phyloP scores from a whole-genome alignment of 2,797 vertebrate genomes.

The Myiotriccus ornatus region DNA sequence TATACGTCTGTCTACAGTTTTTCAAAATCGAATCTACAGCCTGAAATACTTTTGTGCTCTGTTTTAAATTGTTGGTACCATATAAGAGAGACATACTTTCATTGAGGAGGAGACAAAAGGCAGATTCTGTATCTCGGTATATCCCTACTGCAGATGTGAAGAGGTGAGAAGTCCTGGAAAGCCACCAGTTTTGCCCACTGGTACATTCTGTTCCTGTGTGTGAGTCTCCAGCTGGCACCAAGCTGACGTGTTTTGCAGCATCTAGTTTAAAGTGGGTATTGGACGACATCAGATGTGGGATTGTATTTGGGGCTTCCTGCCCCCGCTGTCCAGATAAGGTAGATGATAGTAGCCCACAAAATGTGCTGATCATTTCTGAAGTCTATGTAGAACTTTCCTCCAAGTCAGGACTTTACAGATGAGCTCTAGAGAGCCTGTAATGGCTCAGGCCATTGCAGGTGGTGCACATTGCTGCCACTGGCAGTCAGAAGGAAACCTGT shows the following conservation, averaged over 20 bases:
- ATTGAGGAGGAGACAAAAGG: not conserved
- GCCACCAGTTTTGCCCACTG: not conserved
- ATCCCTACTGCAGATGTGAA: not conserved
- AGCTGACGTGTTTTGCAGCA: not conserved
- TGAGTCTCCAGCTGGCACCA: not conserved
- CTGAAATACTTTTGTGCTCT: not conserved
- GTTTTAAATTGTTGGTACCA: not conserved
- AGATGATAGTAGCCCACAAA: not conserved
- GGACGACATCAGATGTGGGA: rapidly evolving
- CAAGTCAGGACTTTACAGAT: not conserved
- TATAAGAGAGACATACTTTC: not conserved
- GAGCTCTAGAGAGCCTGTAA: not conserved
- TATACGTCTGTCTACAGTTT: not conserved
- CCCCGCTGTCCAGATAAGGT: not conserved
- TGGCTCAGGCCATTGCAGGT: not conserved
- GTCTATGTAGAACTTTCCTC: not conserved
- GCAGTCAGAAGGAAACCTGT: not conserved
- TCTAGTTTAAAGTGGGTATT: not conserved
- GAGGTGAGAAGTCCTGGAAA: not conserved
- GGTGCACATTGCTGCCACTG: not conserved
- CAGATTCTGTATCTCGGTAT: not conserved
- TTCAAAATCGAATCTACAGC: not conserved
- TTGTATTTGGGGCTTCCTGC: not conserved
- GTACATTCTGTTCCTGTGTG: rapidly evolving
- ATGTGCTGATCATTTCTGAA: not conserved